These are phyloP conservation scores for Tragelaphus imberbis DNA, from an alignment of 2,113 vertebrate genomes.

Conservation along the genomic window DNA sequence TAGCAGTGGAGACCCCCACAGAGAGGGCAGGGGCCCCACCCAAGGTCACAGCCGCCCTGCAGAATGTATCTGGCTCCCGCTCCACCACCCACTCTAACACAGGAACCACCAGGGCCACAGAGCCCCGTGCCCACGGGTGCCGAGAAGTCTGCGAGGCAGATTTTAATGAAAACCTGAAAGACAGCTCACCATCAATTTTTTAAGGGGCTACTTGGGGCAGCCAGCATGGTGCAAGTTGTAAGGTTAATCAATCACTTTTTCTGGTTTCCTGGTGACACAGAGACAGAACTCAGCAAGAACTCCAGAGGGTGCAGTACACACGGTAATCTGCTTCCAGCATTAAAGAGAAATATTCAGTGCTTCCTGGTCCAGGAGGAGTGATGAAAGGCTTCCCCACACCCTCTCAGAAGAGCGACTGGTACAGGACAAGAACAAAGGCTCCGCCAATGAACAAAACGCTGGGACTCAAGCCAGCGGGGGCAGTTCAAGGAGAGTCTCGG, in stretches of 20 bases:
- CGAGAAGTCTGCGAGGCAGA: neutral
- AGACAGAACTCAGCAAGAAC: neutral
- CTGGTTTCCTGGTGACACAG: neutral
- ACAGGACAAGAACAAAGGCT: neutral
- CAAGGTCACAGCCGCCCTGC: neutral
- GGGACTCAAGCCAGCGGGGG: fast-evolving
- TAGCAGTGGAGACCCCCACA: neutral
- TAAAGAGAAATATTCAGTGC: neutral
- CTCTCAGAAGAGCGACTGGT: neutral
- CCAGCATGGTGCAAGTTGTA: neutral
- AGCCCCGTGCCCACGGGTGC: fast-evolving
- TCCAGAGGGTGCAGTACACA: neutral
- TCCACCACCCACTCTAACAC: fast-evolving
- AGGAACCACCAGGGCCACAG: fast-evolving
- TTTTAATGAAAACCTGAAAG: neutral
- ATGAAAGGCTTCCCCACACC: neutral
- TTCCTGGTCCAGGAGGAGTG: neutral
- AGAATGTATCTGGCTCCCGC: neutral
- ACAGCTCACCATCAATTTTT: neutral
- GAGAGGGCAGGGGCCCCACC: fast-evolving
- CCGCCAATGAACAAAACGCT: fast-evolving
- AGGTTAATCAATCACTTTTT: neutral
- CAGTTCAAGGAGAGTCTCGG: neutral
- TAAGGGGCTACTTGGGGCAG: neutral
- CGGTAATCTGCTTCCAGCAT: neutral